Base-by-base conservation (phyloP, 1,140 invertebrate genomes). In the Cydia pomonella region DNA sequence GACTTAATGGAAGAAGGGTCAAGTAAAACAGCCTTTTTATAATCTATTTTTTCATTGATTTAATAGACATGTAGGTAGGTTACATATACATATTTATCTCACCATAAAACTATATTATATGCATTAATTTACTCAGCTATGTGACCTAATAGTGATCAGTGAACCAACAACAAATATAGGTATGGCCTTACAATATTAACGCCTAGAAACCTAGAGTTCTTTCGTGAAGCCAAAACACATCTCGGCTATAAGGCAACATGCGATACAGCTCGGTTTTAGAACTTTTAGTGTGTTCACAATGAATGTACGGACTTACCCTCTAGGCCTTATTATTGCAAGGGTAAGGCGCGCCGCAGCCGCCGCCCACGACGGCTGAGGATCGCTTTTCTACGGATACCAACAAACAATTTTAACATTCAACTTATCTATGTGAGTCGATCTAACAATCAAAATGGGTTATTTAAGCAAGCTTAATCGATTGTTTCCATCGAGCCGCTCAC, bases 61-160 rank as follows among this genome's bases (percentile, higher is more conserved):
- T 92, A 92, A 92, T 92, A 92, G 88, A 92, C 90, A 90, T 89
- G 90, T 92, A 92, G 90, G 88, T 59, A 59, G 53, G 89, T 92
- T 92, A 92, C 90, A 92, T 90, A 89, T 90, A 90, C 87, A 90
- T 90, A 92, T 86, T 85, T 84, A 88, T 89, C 82, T 88, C 87
- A 86, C 89, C 88, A 92, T 92, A 92, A 90, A 90, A 92, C 88
- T 90, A 92, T 92, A 92, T 88, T 89, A 90, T 90, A 89, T 88
- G 87, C 84, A 87, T 86, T 89, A 90, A 87, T 89, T 87, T 90
- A 90, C 81, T 87, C 87, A 87, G 84, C 88, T 91, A 91, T 87
- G 88, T 90, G 86, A 83, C 80, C 88, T 90, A 89, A 84, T 86
- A 83, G 90, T 92, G 88, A 90, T 84, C 84, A 79, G 87, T 90